Percentiles rank a stretch among this genome's conserved stretches.
These are phyloP conservation scores for Drosophila parvula DNA, from an alignment of 1,140 invertebrate genomes.

Conservation along the genomic window DNA sequence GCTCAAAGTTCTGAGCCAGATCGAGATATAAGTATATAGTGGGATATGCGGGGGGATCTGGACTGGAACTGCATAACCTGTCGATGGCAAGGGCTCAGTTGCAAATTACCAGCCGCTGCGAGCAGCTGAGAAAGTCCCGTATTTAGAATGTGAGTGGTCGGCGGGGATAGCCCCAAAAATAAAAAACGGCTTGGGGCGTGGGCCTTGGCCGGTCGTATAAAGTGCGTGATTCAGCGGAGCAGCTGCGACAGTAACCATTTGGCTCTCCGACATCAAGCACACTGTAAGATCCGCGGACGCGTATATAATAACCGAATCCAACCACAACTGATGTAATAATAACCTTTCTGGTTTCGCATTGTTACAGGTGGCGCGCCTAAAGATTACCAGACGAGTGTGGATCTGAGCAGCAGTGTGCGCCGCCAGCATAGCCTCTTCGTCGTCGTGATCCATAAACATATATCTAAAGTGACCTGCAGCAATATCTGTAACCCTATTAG, in stretches of 20 bases:
- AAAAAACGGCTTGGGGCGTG: constrained; percentile 35
- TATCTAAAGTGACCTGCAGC: constrained; percentile 50
- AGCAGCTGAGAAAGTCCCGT: constrained; percentile 36
- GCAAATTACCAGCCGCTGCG: constrained; percentile 52
- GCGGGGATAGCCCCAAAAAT: constrained; percentile 65
- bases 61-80: constrained; percentile 53
- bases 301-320: background rate
- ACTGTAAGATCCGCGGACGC: constrained; percentile 26
- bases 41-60: constrained; percentile 24
- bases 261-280: constrained; percentile 27
- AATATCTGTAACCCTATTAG: constrained; percentile 38
- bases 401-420: constrained; percentile 37
- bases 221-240: constrained; percentile 59
- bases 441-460: constrained; percentile 11
- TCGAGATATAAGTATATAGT: background rate
- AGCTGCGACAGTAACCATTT: constrained; percentile 53
- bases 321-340: constrained; percentile 10
- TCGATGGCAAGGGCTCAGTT: constrained; percentile 48
- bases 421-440: constrained; percentile 37
- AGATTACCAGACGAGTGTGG: constrained; percentile 22
- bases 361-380: constrained; percentile 71
- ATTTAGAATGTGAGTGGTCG: constrained; percentile 42
- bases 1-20: constrained; percentile 37
- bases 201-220: constrained; percentile 49
- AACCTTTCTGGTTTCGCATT: constrained; percentile 17